Evolutionary conservation across 2,113 vertebrate genomes (phyloP).

Genomic region (Solea senegalensis): DNA sequence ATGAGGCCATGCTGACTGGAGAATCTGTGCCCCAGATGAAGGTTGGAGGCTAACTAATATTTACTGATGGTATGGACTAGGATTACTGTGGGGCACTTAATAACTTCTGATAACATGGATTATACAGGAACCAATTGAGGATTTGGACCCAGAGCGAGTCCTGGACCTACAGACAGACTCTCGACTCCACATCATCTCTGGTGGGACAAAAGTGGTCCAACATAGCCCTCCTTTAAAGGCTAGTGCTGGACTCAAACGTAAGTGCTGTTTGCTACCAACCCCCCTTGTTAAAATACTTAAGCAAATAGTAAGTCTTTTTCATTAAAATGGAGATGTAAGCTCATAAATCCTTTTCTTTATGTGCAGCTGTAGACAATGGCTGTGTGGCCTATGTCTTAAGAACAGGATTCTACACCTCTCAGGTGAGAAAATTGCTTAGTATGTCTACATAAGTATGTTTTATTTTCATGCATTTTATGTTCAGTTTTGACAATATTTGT

Average conservation of each 20-base stretch:
- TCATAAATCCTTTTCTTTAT: conserved; percentile 6
- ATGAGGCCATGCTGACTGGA: conserved; percentile 96
- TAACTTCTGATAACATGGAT: conserved; percentile 22
- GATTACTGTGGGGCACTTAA: neutral
- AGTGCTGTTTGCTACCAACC: conserved; percentile 36
- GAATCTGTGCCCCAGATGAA: conserved; percentile 98
- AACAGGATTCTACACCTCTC: conserved; percentile 96
- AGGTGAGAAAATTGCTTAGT: conserved; percentile 79
- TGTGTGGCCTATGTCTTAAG: conserved; percentile 93
- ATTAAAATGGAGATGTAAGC: conserved; percentile 14
- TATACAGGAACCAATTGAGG: conserved; percentile 92
- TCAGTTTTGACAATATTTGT: neutral
- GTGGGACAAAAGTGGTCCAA: conserved; percentile 96
- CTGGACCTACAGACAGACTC: conserved; percentile 89
- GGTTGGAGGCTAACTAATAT: conserved; percentile 64
- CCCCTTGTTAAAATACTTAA: neutral
- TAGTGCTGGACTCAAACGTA: conserved; percentile 91
- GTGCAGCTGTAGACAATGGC: conserved; percentile 91
- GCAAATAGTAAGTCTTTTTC: neutral
- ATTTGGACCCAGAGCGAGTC: conserved; percentile 84
- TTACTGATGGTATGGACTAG: neutral
- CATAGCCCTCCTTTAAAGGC: conserved; percentile 92
- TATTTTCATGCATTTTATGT: too few species aligned
- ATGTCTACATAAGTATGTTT: neutral
- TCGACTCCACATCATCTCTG: conserved; percentile 91